Evolutionary conservation across 2,113 vertebrate species (phyloP).

Genomic region (Saguinus midas): DNA sequence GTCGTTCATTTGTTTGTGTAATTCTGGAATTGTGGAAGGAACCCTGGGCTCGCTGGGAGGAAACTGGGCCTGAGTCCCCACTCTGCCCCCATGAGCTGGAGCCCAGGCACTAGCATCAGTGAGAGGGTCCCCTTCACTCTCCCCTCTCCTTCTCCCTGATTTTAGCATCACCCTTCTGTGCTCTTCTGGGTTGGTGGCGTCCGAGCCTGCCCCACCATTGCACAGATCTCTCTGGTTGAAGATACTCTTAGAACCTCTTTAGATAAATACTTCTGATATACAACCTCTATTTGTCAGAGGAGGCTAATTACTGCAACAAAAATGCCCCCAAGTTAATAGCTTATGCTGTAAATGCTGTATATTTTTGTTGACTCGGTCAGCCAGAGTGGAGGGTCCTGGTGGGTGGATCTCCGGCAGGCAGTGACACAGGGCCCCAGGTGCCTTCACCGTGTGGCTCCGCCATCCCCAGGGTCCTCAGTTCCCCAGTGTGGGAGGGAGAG

Average conservation of each 20-base stretch:
- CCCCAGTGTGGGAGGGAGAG: rapidly evolving
- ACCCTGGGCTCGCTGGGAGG: not conserved
- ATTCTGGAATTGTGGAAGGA: not conserved
- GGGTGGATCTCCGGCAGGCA: not conserved
- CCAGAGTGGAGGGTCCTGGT: not conserved
- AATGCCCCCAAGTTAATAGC: too few species aligned
- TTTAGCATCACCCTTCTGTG: too few species aligned
- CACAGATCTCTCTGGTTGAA: not conserved
- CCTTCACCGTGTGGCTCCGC: rapidly evolving
- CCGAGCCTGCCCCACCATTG: too few species aligned
- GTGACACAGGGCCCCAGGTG: rapidly evolving
- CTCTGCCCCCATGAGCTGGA: rapidly evolving
- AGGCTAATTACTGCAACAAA: not conserved
- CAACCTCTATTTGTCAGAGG: rapidly evolving
- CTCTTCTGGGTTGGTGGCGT: not conserved
- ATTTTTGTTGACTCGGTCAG: not conserved
- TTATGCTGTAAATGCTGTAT: too few species aligned
- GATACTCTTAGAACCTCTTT: not conserved
- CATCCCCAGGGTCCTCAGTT: rapidly evolving
- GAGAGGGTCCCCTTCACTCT: rapidly evolving
- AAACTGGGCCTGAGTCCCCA: not conserved
- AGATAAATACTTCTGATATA: not conserved
- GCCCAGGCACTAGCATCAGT: not conserved
- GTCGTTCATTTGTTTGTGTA: rapidly evolving
- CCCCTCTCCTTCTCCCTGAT: rapidly evolving